phyloP scores from a whole-genome alignment of 1,140 invertebrate genomes.

The Onthophagus taurus region DNA sequence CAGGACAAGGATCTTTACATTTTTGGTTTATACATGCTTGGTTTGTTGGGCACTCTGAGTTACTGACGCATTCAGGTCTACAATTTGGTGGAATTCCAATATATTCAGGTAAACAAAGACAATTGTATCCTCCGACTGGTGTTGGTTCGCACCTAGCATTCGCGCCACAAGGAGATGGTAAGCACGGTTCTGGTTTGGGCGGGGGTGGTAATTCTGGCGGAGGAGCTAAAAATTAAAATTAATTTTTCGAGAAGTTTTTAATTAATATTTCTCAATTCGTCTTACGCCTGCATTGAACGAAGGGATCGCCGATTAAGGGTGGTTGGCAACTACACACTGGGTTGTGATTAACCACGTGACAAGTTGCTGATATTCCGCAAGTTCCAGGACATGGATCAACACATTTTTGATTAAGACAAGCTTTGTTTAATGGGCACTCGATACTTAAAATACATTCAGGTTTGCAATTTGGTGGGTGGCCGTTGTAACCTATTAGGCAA shows the following conservation, averaged over 20 bases:
- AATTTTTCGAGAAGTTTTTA: conserved; percentile 12
- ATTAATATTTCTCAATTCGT: too few relatives aligned
- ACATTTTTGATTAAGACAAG: conserved; percentile 60
- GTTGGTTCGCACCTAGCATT: conserved; percentile 59
- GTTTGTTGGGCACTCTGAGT: conserved; percentile 53
- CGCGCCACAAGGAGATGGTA: conserved; percentile 65
- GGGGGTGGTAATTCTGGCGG: conserved; percentile 19
- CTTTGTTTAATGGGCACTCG: conserved; percentile 50
- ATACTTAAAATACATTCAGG: conserved; percentile 52
- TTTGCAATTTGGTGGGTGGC: conserved; percentile 58
- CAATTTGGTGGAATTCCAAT: conserved; percentile 65
- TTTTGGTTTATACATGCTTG: conserved; percentile 52
- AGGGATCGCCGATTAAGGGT: conserved; percentile 63
- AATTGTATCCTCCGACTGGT: conserved; percentile 45
- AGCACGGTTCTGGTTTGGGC: conserved; percentile 47
- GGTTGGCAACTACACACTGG: conserved; percentile 60
- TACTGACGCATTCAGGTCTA: conserved; percentile 63
- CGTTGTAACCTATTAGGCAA: conserved; percentile 59
- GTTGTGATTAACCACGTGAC: conserved; percentile 53
- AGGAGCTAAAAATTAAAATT: conserved; percentile 25
- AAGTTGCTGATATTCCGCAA: conserved; percentile 54
- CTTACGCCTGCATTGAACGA: conserved; percentile 55
- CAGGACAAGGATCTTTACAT: conserved; percentile 56
- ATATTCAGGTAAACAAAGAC: conserved; percentile 60
- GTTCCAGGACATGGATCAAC: conserved; percentile 57